Conservation (phyloP, 2,113 vertebrate genomes). For the Toxotes jaculatrix region DNA sequence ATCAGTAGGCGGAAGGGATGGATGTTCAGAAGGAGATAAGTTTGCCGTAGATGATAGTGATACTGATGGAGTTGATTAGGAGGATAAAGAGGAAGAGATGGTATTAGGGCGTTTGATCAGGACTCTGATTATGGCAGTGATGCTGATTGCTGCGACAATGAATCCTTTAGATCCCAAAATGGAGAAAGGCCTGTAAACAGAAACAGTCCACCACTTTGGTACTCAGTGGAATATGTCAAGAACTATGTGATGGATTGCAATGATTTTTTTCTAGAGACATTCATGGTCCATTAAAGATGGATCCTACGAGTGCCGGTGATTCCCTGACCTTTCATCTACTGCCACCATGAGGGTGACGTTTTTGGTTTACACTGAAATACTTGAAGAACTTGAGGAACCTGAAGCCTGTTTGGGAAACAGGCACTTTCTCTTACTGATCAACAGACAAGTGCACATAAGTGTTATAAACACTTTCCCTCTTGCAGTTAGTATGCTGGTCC, state of each 20-base stretch:
- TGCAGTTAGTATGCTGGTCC: slow-evolving; percentile 3
- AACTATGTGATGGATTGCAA: too few relatives aligned
- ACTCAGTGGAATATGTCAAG: too few relatives aligned
- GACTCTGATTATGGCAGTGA: slow-evolving; percentile 14
- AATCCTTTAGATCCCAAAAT: not conserved
- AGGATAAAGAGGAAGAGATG: not conserved
- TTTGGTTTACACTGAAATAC: not conserved
- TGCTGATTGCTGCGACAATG: not conserved
- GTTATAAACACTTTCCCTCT: not conserved
- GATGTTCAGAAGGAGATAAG: not conserved
- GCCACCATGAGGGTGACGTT: not conserved
- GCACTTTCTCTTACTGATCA: not conserved
- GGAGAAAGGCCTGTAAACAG: not conserved
- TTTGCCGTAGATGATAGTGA: not conserved
- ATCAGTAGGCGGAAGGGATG: slow-evolving; percentile 9
- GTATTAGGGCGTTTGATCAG: slow-evolving; percentile 8
- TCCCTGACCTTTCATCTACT: not conserved
- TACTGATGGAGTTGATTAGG: slow-evolving; percentile 5
- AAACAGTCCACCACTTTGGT: too few relatives aligned
- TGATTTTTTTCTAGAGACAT: too few relatives aligned
- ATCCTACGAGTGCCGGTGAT: not conserved
- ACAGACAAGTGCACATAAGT: not conserved
- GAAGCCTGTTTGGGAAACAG: not conserved
- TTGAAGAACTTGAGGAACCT: not conserved
- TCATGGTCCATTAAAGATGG: not conserved